These are phyloP conservation scores for Ctenicera cuprea DNA, from an alignment of 2,888 invertebrate species.

Conservation along the genomic window DNA sequence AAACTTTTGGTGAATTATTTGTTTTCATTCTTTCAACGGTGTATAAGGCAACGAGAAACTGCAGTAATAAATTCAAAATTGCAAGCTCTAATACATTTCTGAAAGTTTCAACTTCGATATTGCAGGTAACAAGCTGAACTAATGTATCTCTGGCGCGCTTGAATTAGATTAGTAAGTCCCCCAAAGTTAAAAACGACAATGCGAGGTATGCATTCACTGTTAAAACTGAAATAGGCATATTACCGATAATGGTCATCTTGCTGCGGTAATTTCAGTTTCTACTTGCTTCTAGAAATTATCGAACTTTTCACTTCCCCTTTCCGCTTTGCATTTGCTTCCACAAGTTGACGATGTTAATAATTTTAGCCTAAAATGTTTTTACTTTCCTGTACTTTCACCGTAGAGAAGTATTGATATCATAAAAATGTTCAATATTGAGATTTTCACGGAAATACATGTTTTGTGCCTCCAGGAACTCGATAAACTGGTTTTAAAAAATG, in stretches of 20 bases:
- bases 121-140: neutral
- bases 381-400: too few relatives aligned
- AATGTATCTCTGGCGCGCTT: neutral
- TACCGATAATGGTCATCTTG: conserved; percentile 9
- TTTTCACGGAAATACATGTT: too few relatives aligned
- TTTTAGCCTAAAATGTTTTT: neutral
- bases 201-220: neutral
- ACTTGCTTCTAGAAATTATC: conserved; percentile 6
- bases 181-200: conserved; percentile 2
- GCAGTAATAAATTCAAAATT: too few relatives aligned
- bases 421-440: too few relatives aligned
- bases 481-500: too few relatives aligned
- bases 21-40: too few relatives aligned
- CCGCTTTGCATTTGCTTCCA: neutral
- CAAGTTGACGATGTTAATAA: too few relatives aligned
- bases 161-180: conserved; percentile 8
- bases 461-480: too few relatives aligned
- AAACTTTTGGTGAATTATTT: too few relatives aligned
- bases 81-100: too few relatives aligned
- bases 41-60: too few relatives aligned
- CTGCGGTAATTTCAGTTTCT: neutral
- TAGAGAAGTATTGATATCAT: too few relatives aligned
- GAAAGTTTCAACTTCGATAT: neutral
- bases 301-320: neutral
- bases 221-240: conserved; percentile 12